Conservation (phyloP, 2,888 invertebrate genomes). For the Protula sp. region DNA sequence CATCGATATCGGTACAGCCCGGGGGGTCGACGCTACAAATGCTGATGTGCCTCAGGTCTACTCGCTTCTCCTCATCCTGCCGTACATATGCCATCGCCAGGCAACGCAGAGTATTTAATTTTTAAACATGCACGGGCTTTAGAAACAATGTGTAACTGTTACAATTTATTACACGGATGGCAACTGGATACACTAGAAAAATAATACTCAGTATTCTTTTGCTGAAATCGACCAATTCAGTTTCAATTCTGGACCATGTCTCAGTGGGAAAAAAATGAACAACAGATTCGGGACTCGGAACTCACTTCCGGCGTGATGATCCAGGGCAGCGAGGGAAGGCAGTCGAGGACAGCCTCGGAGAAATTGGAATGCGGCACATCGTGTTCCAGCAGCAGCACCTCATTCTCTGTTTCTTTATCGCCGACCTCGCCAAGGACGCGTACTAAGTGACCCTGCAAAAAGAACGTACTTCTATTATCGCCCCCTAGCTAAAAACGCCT, state of each 20-base stretch:
- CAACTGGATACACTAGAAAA: too few species aligned
- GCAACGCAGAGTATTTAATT: too few species aligned
- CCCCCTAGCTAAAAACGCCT: background rate
- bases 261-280: too few species aligned
- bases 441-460: constrained; percentile 80
- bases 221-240: too few species aligned
- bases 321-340: constrained; percentile 87
- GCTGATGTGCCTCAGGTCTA: constrained; percentile 76
- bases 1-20: constrained; percentile 98
- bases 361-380: constrained; percentile 95
- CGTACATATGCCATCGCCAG: too few species aligned
- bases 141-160: too few species aligned
- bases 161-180: too few species aligned
- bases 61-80: constrained; percentile 62
- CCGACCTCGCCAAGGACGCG: constrained; percentile 86
- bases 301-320: constrained; percentile 72
- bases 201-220: too few species aligned
- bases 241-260: too few species aligned
- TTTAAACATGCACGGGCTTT: too few species aligned
- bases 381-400: constrained; percentile 87
- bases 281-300: too few species aligned
- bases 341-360: constrained; percentile 86
- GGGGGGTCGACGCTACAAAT: constrained; percentile 97
- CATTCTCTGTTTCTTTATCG: constrained; percentile 92
- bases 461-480: background rate